Conservation (phyloP, 2,113 vertebrate species). For the Pogonocichla stellata region DNA sequence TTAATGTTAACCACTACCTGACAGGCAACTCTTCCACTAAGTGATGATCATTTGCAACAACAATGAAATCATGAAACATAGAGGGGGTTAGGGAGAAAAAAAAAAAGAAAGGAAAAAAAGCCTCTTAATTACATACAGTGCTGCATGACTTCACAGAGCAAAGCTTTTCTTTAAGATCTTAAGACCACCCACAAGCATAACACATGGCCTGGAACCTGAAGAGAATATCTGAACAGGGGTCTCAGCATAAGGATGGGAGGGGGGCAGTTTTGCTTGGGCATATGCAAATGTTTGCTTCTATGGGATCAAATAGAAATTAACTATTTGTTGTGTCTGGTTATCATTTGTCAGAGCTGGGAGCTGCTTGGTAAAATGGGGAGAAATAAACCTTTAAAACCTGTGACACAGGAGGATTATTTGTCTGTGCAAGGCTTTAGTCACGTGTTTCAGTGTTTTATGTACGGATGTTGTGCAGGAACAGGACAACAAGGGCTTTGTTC, state of each 20-base stretch:
- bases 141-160: conserved; percentile 63
- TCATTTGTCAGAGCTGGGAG: background rate
- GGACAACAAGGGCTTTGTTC: conserved; percentile 78
- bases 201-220: conserved; percentile 69
- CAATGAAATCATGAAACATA: background rate
- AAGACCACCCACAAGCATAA: conserved; percentile 72
- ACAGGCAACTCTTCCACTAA: conserved; percentile 10
- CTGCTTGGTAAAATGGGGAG: background rate
- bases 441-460: conserved; percentile 45
- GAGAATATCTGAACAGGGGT: conserved; percentile 58
- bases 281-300: conserved; percentile 59
- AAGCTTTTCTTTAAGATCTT: conserved; percentile 66
- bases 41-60: background rate
- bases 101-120: background rate
- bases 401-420: conserved; percentile 15
- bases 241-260: conserved; percentile 41
- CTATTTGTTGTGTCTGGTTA: conserved; percentile 48
- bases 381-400: conserved; percentile 39
- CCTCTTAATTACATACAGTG: conserved; percentile 15
- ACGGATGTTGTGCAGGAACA: conserved; percentile 46
- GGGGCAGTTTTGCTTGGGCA: conserved; percentile 12
- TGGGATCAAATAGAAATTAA: conserved; percentile 49
- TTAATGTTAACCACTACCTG: background rate
- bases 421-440: conserved; percentile 42
- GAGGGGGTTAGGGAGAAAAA: background rate